These are phyloP conservation scores for Plemyria rubiginata DNA, from an alignment of 2,888 invertebrate genomes.

Conservation along the genomic window DNA sequence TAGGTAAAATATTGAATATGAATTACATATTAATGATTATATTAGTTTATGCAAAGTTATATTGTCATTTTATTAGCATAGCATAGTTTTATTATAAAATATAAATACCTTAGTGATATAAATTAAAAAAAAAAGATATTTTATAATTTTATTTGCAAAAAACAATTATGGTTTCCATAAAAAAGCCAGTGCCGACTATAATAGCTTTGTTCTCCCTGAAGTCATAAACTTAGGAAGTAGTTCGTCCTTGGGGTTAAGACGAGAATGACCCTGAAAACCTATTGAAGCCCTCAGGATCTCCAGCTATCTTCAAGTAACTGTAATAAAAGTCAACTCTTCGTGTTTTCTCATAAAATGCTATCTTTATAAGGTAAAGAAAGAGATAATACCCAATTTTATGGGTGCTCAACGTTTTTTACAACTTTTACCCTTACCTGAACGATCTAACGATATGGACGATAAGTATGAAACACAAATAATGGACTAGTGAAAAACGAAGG, in stretches of 20 bases:
- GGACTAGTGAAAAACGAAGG: background rate
- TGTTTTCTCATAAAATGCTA: slow-evolving; percentile 43
- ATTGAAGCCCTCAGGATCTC: slow-evolving; percentile 17
- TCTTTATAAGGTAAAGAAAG: slow-evolving; percentile 43
- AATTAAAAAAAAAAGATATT: too few species aligned
- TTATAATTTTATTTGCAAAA: too few species aligned
- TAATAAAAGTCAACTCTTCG: slow-evolving; percentile 42
- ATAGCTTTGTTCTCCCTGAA: slow-evolving; percentile 11
- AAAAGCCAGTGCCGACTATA: background rate
- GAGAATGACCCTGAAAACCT: slow-evolving; percentile 30
- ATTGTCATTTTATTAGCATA: too few species aligned
- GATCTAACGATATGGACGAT: slow-evolving; percentile 11
- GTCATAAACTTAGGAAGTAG: slow-evolving; percentile 54
- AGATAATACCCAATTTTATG: slow-evolving; percentile 37
- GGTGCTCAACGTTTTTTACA: slow-evolving; percentile 32
- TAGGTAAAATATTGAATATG: too few species aligned
- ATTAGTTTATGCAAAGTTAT: too few species aligned
- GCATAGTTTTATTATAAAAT: too few species aligned
- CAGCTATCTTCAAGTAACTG: slow-evolving; percentile 24
- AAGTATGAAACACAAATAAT: slow-evolving; percentile 7
- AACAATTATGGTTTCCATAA: background rate
- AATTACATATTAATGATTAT: too few species aligned
- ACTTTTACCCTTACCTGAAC: slow-evolving; percentile 23
- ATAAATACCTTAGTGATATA: too few species aligned
- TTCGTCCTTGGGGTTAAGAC: slow-evolving; percentile 41